These are phyloP conservation scores for Acyrthosiphon pisum DNA, from an alignment of 1,140 invertebrate species.

Conservation along the genomic window DNA sequence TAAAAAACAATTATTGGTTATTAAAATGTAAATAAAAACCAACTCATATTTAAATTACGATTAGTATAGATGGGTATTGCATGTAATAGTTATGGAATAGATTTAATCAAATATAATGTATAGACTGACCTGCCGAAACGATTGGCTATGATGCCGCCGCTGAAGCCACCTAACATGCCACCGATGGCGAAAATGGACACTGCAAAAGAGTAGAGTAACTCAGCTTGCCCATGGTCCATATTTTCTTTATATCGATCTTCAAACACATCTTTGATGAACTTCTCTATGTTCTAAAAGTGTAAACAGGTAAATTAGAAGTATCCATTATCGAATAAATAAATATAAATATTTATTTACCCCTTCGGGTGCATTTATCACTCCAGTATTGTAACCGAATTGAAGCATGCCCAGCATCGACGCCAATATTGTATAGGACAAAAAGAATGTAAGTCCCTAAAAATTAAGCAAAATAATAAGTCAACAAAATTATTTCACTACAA, in stretches of 20 bases:
- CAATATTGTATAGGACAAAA: constrained; percentile 90
- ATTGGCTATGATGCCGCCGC: constrained; percentile 88
- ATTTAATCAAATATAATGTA: neutral
- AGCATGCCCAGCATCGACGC: constrained; percentile 96
- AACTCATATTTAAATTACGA: neutral
- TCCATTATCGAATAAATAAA: neutral
- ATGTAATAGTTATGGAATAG: too few relatives aligned
- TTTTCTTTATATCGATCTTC: constrained; percentile 76
- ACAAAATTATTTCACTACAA: neutral
- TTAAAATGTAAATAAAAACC: neutral
- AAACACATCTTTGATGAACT: constrained; percentile 90
- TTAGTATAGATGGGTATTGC: neutral
- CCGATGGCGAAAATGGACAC: constrained; percentile 95
- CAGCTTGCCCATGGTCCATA: constrained; percentile 74
- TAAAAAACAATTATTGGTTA: neutral
- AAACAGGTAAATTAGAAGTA: neutral
- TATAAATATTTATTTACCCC: constrained; percentile 66
- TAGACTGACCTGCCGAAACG: constrained; percentile 83
- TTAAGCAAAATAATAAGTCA: constrained; percentile 40
- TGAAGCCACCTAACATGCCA: constrained; percentile 93
- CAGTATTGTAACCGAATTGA: constrained; percentile 98
- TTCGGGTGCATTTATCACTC: constrained; percentile 96
- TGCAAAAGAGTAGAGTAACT: constrained; percentile 85
- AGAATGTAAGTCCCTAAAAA: constrained; percentile 86
- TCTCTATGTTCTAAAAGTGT: constrained; percentile 81